Percentiles rank a stretch among this genome's conserved stretches.
These are phyloP conservation scores for Acanthopagrus latus DNA, from an alignment of 2,797 vertebrate genomes.

Conservation along the genomic window DNA sequence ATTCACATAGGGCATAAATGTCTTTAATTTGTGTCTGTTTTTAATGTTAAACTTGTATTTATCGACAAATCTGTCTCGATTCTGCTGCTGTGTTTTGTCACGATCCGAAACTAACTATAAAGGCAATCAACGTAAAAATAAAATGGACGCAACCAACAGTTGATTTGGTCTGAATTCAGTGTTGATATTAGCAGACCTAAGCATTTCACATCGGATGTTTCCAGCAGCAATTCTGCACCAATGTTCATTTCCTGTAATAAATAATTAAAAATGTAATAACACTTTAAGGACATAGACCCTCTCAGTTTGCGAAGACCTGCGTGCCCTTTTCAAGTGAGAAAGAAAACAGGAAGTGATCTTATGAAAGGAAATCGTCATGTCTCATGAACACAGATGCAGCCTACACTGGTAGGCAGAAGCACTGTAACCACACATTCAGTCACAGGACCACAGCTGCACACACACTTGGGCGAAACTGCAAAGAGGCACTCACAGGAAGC, in stretches of 20 bases:
- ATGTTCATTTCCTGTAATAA: not conserved
- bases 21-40: not conserved
- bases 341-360: constrained; percentile 48
- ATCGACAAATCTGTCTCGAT: not conserved
- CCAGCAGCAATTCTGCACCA: not conserved
- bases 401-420: constrained; percentile 20
- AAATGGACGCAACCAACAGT: no score
- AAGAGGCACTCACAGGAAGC: constrained; percentile 44
- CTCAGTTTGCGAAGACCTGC: not conserved
- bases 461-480: constrained; percentile 14
- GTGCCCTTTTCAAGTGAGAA: not conserved
- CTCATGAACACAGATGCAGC: constrained; percentile 1
- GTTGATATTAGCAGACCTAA: not conserved
- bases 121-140: no score
- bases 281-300: no score
- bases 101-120: not conserved
- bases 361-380: constrained; percentile 35
- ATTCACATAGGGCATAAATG: not conserved
- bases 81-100: constrained; percentile 1
- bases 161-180: not conserved
- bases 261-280: no score
- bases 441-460: constrained; percentile 54
- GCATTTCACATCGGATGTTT: not conserved
- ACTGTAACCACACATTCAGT: constrained; percentile 54
- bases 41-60: not conserved